Evolutionary conservation across 1,140 invertebrate species (phyloP), one percentile per base, ranked within the genome.

Genomic region (Oedothorax gibbosus): DNA sequence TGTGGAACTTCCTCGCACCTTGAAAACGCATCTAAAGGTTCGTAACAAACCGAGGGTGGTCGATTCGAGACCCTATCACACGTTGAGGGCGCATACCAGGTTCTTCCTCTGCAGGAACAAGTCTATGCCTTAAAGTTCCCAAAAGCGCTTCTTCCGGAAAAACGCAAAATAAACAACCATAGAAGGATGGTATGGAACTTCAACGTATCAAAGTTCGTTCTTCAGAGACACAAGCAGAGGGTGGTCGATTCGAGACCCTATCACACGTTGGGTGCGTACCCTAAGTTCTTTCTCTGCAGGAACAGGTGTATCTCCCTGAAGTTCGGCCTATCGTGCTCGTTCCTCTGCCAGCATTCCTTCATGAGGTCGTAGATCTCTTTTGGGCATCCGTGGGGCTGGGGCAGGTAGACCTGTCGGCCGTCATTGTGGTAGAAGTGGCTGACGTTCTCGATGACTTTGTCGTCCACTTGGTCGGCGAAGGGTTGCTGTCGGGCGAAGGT

Each of bases 321-420:
- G 85, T 94, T 94, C 20, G 97, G 97, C n/a, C 97, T 92, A 88
- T 95, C 94, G 12, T 92, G 90, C 71, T 95, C 95, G 88, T 96
- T 94, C 50, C 95, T 92, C 88, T 96, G 95, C 97, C 97, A 99
- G 90, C 97, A 98, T 89, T 97, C 96, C 86, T 94, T 92, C 95
- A 98, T 97, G 86, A 99, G 91, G 90, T 97, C 96, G 90, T 96
- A 98, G 82, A 98, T 95, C 90, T 97, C 96, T 85, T 95, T 93
- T 14, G 95, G 95, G 90, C 96, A 97, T 87, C 95, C 94, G 87
- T 94, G 93, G 35, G 96, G 96, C 83, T 94, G 92, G 2, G 94
- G 93, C 14, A 96, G 92, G 75, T 93, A 92, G 86, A 93, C 92
- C 90, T 92, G 91, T 15, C 51, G 75, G 49, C 83, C 66, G 65